Base-by-base conservation (phyloP, 2,888 invertebrate species). In the Ischnura elegans region DNA sequence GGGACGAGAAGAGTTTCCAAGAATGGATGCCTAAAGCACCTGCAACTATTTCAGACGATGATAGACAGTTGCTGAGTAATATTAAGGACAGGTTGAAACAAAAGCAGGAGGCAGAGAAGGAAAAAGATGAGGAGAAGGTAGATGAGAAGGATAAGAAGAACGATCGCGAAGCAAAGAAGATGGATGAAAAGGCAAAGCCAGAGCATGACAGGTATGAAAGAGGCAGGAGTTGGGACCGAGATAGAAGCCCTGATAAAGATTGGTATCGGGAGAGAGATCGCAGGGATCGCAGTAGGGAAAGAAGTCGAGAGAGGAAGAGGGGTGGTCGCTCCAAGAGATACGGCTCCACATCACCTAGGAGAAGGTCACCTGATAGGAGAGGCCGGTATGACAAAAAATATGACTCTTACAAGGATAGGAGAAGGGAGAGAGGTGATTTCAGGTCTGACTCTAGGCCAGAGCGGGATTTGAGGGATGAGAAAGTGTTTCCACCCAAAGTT, bases 11-110 rank as follows among this genome's bases (percentile, higher is more conserved):
- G 95, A 94, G 96, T 93, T 96, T 96, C 47, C 96, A 95, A 94
- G 96, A 96, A 94, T 96, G 96, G 97, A 97, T 95, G 97, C 97
- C 95, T 95, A 96, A 95, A 95, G 90, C 42, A 87, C 90, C 90
- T 3, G 61, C 90, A 8, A 94, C 95, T 95, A 19, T 95, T 93
- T 93, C 94, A 21, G 95, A 96, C 47, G 96, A 96, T 93, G 96
- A 97, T 45, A 96, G 96, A 94, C 96, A 96, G 43, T 94, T 97
- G 94, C 94, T 97, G 42, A 96, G 96, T 94, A 96, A 96, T 42
- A 95, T 97, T 21, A 96, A 96, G 90, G 97, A 97, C 94, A 96
- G 96, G 94, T 95, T 97, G 95, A 96, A 96, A 93, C 96, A 96
- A 16, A 96, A 96, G 87, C 96, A 97, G 90, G 97, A 96, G 93